phyloP scores from a whole-genome alignment of 1,140 invertebrate species.

The Sitobion miscanthi region DNA sequence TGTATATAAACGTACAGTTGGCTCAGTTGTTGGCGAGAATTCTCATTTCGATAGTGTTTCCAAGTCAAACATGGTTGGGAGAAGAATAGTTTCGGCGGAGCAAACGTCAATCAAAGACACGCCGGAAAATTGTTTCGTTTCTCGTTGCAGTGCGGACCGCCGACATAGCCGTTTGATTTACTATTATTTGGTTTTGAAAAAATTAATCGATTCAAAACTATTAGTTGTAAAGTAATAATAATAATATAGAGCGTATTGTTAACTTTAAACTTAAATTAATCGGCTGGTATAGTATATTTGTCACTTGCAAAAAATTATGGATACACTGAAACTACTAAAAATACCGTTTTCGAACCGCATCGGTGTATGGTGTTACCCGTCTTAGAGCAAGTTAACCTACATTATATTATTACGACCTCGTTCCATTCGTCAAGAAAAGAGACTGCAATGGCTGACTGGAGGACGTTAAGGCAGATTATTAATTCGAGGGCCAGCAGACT shows the following conservation, averaged over 20 bases:
- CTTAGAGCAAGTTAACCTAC: background rate
- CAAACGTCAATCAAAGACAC: conserved; percentile 17
- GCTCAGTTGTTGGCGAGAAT: background rate
- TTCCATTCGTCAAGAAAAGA: background rate
- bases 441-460: background rate
- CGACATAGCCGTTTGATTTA: background rate
- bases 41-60: background rate
- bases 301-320: too few relatives aligned
- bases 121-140: background rate
- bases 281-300: too few relatives aligned
- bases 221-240: background rate
- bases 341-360: too few relatives aligned
- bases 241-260: background rate
- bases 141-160: too few relatives aligned
- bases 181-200: background rate
- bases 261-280: too few relatives aligned
- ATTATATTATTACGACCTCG: background rate
- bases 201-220: background rate
- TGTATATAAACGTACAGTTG: background rate
- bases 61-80: background rate
- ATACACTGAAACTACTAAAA: too few relatives aligned
- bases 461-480: background rate
- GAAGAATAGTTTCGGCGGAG: background rate
- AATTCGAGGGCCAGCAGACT: background rate
- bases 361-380: background rate